phyloP scores from a whole-genome alignment of 2,113 vertebrate genomes.

The Siphamia tubifer region DNA sequence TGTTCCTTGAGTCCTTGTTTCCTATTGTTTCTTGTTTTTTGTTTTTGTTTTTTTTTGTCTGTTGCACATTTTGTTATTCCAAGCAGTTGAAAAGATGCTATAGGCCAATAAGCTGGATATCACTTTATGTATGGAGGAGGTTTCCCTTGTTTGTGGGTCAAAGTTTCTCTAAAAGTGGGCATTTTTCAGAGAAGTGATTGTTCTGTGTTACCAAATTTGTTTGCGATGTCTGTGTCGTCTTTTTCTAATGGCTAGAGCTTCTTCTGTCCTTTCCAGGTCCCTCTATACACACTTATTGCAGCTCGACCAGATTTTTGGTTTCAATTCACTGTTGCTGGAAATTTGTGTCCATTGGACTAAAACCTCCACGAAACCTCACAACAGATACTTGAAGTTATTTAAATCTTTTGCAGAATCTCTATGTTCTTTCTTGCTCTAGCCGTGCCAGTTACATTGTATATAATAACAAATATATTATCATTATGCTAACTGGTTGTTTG shows the following conservation, averaged over 20 bases:
- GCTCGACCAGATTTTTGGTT: conserved; percentile 35
- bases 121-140: conserved; percentile 45
- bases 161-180: conserved; percentile 38
- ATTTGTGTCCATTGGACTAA: conserved; percentile 44
- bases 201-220: conserved; percentile 42
- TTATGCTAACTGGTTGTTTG: conserved; percentile 66
- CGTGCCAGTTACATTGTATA: conserved; percentile 73
- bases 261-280: conserved; percentile 13
- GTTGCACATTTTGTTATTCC: conserved; percentile 55
- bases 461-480: conserved; percentile 73
- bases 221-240: conserved; percentile 43
- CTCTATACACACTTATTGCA: conserved; percentile 47
- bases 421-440: conserved; percentile 55
- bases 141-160: conserved; percentile 26
- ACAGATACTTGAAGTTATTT: conserved; percentile 76
- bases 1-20: conserved; percentile 6
- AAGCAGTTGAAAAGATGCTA: conserved; percentile 41
- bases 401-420: conserved; percentile 46
- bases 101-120: conserved; percentile 56
- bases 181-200: conserved; percentile 55
- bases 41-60: too few species aligned
- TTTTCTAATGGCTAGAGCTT: conserved; percentile 26
- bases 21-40: conserved; percentile 9
- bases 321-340: conserved; percentile 23
- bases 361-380: conserved; percentile 66